Conservation (phyloP, 2,888 invertebrate species). For the Drosophila subsilvestris region DNA sequence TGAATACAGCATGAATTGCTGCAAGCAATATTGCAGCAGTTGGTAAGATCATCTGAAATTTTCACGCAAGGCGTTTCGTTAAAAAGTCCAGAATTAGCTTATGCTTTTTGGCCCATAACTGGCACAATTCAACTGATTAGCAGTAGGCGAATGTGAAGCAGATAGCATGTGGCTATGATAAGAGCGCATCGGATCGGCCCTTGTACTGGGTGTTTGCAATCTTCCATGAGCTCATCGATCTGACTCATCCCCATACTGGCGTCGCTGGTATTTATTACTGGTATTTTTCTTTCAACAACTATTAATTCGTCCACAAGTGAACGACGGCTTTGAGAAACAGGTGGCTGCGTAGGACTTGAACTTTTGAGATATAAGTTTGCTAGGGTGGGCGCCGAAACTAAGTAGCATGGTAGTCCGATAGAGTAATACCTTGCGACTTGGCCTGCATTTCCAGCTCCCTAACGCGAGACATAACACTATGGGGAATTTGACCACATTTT, state of each 20-base stretch:
- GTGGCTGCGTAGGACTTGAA: slow-evolving; percentile 73
- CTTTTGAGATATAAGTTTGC: slow-evolving; percentile 83
- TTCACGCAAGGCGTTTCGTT: neutral
- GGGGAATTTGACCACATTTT: too few species aligned
- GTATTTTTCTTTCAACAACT: slow-evolving; percentile 84
- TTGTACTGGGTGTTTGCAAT: slow-evolving; percentile 86
- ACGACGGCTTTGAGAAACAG: slow-evolving; percentile 67
- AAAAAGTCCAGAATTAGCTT: slow-evolving; percentile 5
- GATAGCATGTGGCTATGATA: slow-evolving; percentile 68
- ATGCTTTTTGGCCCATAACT: slow-evolving; percentile 30
- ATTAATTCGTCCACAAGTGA: slow-evolving; percentile 81
- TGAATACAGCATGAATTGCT: slow-evolving; percentile 36
- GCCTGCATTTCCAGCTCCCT: slow-evolving; percentile 93
- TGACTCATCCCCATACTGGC: slow-evolving; percentile 86
- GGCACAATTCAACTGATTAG: slow-evolving; percentile 52
- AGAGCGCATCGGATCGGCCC: slow-evolving; percentile 88
- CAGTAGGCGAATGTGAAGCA: slow-evolving; percentile 85
- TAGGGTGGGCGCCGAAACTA: slow-evolving; percentile 83
- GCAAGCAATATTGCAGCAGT: slow-evolving; percentile 52
- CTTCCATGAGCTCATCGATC: slow-evolving; percentile 88
- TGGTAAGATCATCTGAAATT: slow-evolving; percentile 5
- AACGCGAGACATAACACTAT: slow-evolving; percentile 92
- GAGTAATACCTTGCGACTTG: slow-evolving; percentile 89
- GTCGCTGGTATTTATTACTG: slow-evolving; percentile 86
- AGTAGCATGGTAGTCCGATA: slow-evolving; percentile 86